Base-by-base conservation (phyloP, 1,140 invertebrate species). In the Chironomus striatipennis region DNA sequence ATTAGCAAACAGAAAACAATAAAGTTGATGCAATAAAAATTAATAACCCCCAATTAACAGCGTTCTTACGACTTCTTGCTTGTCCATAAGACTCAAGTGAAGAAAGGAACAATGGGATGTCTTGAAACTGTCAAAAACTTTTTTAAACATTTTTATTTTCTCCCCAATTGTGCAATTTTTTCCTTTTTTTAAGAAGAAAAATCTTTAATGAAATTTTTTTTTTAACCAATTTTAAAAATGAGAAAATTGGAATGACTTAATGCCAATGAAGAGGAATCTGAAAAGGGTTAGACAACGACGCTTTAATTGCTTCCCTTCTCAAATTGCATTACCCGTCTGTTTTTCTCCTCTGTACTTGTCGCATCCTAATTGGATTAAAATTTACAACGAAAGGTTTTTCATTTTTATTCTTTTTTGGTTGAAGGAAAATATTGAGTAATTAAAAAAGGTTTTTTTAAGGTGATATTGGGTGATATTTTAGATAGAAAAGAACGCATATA, bases 221-320 rank as follows among this genome's bases (percentile, higher is more conserved):
- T 47, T 47, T 47, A 1, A n/a, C 5, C n/a, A 5, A n/a, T 47
- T 47, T 47, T 47, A 15, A 47, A 47, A 10, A 47, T 57, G n/a
- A 57, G n/a, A 15, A 57, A 57, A 34, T 2, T 34, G 5, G 24
- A 34, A n/a, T n/a, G 47, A 57, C 47, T 57, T 57, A 57, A 57
- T 57, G 47, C 47, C 12, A 57, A 12, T 57, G 47, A 57, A 57
- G 47, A 57, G 18, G 65, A 17, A 18, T 70, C 20, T 70, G 65
- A 70, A 70, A 70, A 70, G 65, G 65, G 65, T 70, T 70, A 21
- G 20, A 21, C 65, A 8, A 34, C 24, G 24, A 34, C 24, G 24
- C 24, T 70, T 70, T 70, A 70, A 70, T 70, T 70, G 65, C 65
- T 70, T 70, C 65, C 65, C 65, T 70, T 10, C 65, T 70, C 65